Evolutionary conservation across 2,113 vertebrate genomes (phyloP), one percentile per base, ranked within the genome.

Genomic region (Perca schrenkii): DNA sequence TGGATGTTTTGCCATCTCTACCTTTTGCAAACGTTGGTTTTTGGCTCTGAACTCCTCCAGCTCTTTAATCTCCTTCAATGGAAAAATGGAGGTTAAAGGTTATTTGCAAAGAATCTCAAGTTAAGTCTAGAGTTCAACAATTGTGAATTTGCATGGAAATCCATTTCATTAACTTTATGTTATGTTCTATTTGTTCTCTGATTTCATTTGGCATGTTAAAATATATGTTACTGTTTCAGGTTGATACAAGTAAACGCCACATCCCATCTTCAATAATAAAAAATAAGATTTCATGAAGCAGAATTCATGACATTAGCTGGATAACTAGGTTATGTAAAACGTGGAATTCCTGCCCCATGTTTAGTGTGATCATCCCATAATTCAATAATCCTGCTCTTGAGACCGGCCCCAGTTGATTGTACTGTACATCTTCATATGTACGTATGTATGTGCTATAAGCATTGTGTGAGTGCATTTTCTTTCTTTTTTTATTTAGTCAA

Each of bases 31-130:
- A 82, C 98, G 97, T 87, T 99, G 97, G 91, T 99, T 99, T 95
- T 99, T 99, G 85, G 97, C 95, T 91, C 96, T 95, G 69, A 98
- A 99, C 91, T 99, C 98, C 92, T 99, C 98, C 76, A 99, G 93
- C 31, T 95, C 92, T 91, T 97, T 96, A 84, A 99, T 99, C 79
- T 99, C 98, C 98, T 99, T 85, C 4, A 78, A 49, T 6, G 17
- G n/a, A 72, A 64, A 71, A 17, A 53, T 4, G 2, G 16, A 70
- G 17, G 14, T 60, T 31, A 69, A 85, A 46, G 43, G 13, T 34
- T 53, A 68, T 71, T 71, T 15, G 4, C 22, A 71, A 61, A 8
- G 16, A 76, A 4, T 62, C 56, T 61, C 8, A n/a, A 66, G 15
- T 10, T 43, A 11, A 1, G 8, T 56, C 56, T 11, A 16, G 21